A percentile compares a stretch with the other conserved stretches of the same genome.
These are phyloP conservation scores for Paradisaea rubra DNA, from an alignment of 2,113 vertebrate species.

Conservation along the genomic window DNA sequence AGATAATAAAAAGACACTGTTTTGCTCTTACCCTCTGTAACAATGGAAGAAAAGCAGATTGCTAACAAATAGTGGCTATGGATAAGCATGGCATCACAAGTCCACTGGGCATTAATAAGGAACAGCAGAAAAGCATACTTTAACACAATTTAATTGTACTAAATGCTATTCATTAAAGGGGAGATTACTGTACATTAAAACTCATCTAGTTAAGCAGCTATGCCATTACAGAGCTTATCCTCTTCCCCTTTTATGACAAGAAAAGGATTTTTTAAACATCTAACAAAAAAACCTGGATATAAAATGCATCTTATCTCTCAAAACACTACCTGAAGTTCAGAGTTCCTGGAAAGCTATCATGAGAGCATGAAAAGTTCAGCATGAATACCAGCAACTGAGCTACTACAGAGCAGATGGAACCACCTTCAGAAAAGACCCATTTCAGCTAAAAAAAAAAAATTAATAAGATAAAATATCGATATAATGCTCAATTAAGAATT, in stretches of 20 bases:
- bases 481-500: not conserved
- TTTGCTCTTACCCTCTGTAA: not conserved
- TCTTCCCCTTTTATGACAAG: not conserved
- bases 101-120: not conserved
- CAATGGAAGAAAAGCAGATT: not conserved
- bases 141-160: not conserved
- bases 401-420: not conserved
- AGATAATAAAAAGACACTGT: not conserved
- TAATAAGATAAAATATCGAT: not conserved
- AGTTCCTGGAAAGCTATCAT: not conserved
- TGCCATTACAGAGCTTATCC: not conserved
- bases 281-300: not conserved
- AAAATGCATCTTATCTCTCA: not conserved
- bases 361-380: not conserved
- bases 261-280: not conserved
- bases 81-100: not conserved
- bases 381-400: not conserved
- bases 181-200: not conserved
- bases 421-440: not conserved
- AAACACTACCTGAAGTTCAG: not conserved
- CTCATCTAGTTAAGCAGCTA: not conserved
- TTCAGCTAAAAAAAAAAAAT: not conserved
- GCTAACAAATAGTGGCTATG: not conserved
- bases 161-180: not conserved
- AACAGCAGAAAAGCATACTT: not conserved